Evolutionary conservation across 2,113 vertebrate genomes (phyloP), one percentile per base, ranked within the genome.

Genomic region (Brachionichthys hirsutus): DNA sequence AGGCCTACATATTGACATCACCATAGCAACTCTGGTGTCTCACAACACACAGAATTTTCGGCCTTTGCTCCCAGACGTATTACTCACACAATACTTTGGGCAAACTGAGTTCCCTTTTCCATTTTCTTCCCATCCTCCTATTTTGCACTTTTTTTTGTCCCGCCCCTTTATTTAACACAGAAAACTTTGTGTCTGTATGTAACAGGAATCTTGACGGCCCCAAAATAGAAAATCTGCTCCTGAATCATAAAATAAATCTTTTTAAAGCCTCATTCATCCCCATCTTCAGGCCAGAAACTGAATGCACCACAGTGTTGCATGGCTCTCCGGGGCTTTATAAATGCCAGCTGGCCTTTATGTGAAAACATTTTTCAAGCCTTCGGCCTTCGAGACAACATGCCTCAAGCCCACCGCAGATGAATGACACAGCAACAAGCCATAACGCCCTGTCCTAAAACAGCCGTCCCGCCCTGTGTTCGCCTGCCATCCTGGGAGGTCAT

Each of bases 401-500:
- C 77, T 65, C 4, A 11, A 34, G 14, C 14, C 48, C 17, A 34
- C 71, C 35, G 35, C 73, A 80, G 70, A 77, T 48, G 12, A 82
- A 80, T 88, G 84, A 88, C 79, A 65, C 75, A 75, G 77, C 84
- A 81, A 81, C 63, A 66, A 74, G 64, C 66, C 51, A 50, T 40
- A 62, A 76, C 76, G 73, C 68, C 68, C 64, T 60, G 68, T 88
- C 79, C 87, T 80, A 81, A 88, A 87, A 84, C 72, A 81, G 84
- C 70, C 73, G 16, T 55, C 65, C 48, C 66, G 16, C 70, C 71
- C 60, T 36, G 53, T 51, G 43, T 64, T 54, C 72, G 35, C 48
- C 70, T 73, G 67, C 81, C 78, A 57, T 82, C 78, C 83, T 65
- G 83, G 79, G 83, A 85, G 79, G 84, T 87, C 87, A 85, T 75